Evolutionary conservation across 2,113 vertebrate genomes (phyloP).

Genomic region (Tamias sibiricus): DNA sequence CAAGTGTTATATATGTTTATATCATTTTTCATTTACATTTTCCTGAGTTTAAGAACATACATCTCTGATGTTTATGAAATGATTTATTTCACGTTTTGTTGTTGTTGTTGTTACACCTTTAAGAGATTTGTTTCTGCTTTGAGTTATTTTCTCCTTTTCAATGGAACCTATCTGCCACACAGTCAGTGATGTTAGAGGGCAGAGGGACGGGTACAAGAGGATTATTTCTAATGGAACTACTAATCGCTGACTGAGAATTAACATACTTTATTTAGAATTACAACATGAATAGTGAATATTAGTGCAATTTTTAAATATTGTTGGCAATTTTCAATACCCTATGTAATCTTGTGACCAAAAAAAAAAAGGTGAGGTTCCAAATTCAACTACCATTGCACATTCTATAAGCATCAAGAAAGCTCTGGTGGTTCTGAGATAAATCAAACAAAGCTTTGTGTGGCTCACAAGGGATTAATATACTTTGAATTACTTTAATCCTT

Average conservation of each 20-base stretch:
- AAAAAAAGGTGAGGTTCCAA: neutral
- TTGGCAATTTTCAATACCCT: neutral
- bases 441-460: slow-evolving; percentile 36
- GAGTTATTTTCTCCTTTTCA: neutral
- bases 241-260: neutral
- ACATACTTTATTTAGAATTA: slow-evolving; percentile 29
- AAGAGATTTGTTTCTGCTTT: slow-evolving; percentile 18
- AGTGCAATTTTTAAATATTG: slow-evolving; percentile 10
- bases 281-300: neutral
- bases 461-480: slow-evolving; percentile 63
- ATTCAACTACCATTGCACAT: neutral
- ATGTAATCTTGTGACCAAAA: neutral
- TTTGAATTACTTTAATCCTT: slow-evolving; percentile 63
- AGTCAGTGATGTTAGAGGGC: fast-evolving
- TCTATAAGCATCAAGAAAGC: slow-evolving; percentile 36
- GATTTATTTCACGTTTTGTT: neutral
- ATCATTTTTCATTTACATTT: neutral
- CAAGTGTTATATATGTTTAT: neutral
- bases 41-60: neutral
- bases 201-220: neutral
- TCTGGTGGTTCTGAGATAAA: neutral
- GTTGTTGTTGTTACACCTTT: neutral
- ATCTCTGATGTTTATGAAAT: neutral
- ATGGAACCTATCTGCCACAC: neutral
- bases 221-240: neutral